Conservation (phyloP, 2,113 vertebrate genomes). For the Etheostoma spectabile region DNA sequence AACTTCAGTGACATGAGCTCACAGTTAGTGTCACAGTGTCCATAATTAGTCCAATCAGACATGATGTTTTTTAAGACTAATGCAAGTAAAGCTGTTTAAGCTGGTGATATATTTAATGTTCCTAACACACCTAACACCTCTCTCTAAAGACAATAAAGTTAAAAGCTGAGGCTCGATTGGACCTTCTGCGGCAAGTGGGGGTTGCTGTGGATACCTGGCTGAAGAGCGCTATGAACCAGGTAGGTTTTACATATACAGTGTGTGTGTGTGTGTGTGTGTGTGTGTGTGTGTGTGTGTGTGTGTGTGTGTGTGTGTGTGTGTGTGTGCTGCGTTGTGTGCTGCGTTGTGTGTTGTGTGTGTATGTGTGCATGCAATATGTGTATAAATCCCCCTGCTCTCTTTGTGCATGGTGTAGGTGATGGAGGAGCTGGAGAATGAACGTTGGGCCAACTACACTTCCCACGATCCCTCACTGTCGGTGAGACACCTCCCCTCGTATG, state of each 20-base stretch:
- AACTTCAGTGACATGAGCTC: not conserved
- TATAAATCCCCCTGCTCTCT: conserved; percentile 54
- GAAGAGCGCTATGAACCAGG: conserved; percentile 98
- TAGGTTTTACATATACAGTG: conserved; percentile 19
- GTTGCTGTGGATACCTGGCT: conserved; percentile 97
- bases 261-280: conserved; percentile 11
- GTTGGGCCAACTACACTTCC: conserved; percentile 92
- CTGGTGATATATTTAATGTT: not conserved
- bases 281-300: conserved; percentile 7
- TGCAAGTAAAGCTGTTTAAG: not conserved
- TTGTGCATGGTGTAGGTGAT: conserved; percentile 93
- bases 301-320: conserved; percentile 14
- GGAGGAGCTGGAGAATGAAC: conserved; percentile 98
- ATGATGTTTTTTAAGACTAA: not conserved
- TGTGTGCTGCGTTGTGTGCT: not conserved
- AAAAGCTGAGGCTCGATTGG: conserved; percentile 95
- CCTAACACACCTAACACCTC: not conserved
- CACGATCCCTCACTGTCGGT: conserved; percentile 93
- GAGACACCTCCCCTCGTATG: conserved; percentile 71
- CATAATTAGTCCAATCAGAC: not conserved
- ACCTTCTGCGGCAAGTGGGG: conserved; percentile 95
- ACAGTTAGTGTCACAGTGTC: not conserved
- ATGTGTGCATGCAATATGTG: conserved; percentile 8
- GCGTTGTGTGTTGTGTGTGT: not conserved
- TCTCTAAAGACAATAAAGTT: conserved; percentile 91